Conservation (phyloP, 2,888 invertebrate genomes). For the Limnephilus rhombicus region DNA sequence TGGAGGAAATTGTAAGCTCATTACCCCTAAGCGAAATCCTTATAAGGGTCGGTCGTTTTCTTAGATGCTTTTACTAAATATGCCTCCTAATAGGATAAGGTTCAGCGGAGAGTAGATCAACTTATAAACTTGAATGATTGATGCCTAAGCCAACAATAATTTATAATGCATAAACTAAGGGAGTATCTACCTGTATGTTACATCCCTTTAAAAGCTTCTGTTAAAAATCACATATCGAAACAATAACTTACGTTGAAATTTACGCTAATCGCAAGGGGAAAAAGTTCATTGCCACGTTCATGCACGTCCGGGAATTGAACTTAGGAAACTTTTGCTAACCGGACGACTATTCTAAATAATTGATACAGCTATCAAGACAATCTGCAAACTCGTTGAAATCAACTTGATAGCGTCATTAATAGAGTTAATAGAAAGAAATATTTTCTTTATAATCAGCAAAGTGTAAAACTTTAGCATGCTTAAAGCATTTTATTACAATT, state of each 20-base stretch:
- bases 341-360: not conserved
- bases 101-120: not conserved
- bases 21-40: slow-evolving; percentile 61
- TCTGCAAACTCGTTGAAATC: not conserved
- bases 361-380: not conserved
- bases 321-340: not conserved
- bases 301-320: not conserved
- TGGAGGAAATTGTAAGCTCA: slow-evolving; percentile 62
- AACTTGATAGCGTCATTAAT: too few species aligned
- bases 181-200: not conserved
- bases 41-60: slow-evolving; percentile 35
- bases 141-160: not conserved
- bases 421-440: too few species aligned
- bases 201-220: not conserved
- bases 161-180: not conserved
- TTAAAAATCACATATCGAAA: not conserved
- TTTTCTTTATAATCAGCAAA: too few species aligned
- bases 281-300: not conserved
- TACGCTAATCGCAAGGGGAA: not conserved
- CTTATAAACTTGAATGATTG: slow-evolving; percentile 8
- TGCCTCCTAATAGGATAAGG: slow-evolving; percentile 9
- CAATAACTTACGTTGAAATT: not conserved
- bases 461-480: too few species aligned
- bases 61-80: slow-evolving; percentile 8
- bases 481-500: too few species aligned